Percentiles rank a stretch among this genome's conserved stretches.
Evolutionary conservation across 2,113 vertebrate species (phyloP).

Genomic region (Vombatus ursinus): DNA sequence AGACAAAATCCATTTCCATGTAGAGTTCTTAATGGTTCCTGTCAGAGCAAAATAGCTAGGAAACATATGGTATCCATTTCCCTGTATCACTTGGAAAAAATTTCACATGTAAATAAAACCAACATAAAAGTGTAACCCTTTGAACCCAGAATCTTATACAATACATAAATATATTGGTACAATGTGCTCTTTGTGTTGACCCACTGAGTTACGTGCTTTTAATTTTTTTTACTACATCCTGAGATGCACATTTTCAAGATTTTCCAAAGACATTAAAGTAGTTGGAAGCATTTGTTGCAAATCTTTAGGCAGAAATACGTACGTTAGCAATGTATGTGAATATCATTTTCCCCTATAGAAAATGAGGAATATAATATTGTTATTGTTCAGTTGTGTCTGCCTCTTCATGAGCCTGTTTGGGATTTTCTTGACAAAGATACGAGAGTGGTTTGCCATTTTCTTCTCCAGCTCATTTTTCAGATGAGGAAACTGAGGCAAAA

Average conservation of each 20-base stretch:
- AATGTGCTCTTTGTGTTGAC: slow-evolving; percentile 82
- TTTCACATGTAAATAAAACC: slow-evolving; percentile 90
- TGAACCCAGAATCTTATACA: slow-evolving; percentile 85
- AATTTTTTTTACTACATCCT: slow-evolving; percentile 78
- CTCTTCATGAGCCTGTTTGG: not conserved
- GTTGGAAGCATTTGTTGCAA: slow-evolving; percentile 56
- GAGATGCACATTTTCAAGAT: slow-evolving; percentile 71
- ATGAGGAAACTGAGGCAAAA: not conserved
- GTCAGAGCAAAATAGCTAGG: slow-evolving; percentile 89
- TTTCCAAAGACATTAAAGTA: slow-evolving; percentile 74
- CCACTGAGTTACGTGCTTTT: slow-evolving; percentile 73
- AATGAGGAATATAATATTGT: not conserved
- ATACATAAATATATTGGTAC: slow-evolving; percentile 85
- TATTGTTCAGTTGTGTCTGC: not conserved
- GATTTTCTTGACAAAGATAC: not conserved
- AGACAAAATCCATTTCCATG: slow-evolving; percentile 88
- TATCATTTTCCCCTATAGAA: slow-evolving; percentile 9
- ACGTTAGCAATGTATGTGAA: slow-evolving; percentile 37
- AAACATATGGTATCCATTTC: slow-evolving; percentile 91
- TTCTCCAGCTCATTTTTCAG: not conserved
- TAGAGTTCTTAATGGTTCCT: slow-evolving; percentile 85
- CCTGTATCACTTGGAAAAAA: slow-evolving; percentile 90
- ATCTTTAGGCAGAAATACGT: slow-evolving; percentile 18
- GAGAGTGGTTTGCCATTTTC: not conserved
- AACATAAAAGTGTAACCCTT: slow-evolving; percentile 87